Conservation (phyloP, 1,140 invertebrate species). For the Listronotus bonariensis region DNA sequence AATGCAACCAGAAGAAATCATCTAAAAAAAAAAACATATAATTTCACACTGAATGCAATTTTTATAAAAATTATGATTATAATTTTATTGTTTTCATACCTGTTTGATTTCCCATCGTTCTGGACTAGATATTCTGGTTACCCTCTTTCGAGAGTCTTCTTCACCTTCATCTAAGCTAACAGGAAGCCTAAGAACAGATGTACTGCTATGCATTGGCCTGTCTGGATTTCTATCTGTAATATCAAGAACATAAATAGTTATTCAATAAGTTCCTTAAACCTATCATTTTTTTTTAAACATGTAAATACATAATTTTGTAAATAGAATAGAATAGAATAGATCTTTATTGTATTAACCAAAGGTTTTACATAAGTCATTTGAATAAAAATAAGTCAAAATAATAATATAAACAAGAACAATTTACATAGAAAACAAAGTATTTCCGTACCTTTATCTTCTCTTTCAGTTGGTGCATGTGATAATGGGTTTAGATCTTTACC, state of each 20-base stretch:
- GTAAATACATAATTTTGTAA: no score
- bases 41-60: background rate
- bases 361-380: no score
- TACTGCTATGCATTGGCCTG: slow-evolving; percentile 63
- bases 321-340: background rate
- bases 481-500: slow-evolving; percentile 94
- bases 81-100: slow-evolving; percentile 46
- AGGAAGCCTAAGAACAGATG: slow-evolving; percentile 71
- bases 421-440: no score
- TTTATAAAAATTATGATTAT: slow-evolving; percentile 10
- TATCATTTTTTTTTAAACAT: no score
- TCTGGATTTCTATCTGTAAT: slow-evolving; percentile 78
- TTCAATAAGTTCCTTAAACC: no score
- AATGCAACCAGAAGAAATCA: slow-evolving; percentile 84
- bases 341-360: no score
- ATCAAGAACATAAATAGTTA: no score
- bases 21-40: slow-evolving; percentile 52
- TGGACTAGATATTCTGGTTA: slow-evolving; percentile 93
- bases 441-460: slow-evolving; percentile 64
- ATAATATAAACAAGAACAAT: no score
- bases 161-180: slow-evolving; percentile 69
- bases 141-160: slow-evolving; percentile 77
- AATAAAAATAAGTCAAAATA: no score
- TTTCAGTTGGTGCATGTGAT: slow-evolving; percentile 65
- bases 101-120: slow-evolving; percentile 91